Percentiles rank a stretch among this genome's conserved stretches.
Evolutionary conservation across 2,888 invertebrate genomes (phyloP).

Genomic region (Harpalus rufipes): DNA sequence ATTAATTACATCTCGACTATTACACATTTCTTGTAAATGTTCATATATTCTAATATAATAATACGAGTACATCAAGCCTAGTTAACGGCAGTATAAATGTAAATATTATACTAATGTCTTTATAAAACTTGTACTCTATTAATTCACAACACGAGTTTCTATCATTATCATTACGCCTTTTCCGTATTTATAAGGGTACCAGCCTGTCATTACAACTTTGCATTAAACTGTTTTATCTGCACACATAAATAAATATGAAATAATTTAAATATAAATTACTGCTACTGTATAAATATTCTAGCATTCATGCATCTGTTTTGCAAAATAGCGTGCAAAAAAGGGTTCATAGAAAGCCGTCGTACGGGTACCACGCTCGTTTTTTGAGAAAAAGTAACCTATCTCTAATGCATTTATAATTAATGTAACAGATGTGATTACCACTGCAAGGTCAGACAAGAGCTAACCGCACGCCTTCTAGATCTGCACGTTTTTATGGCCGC

Average conservation of each 20-base stretch:
- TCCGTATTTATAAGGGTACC: constrained; percentile 26
- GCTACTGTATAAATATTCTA: background rate
- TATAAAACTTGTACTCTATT: constrained; percentile 27
- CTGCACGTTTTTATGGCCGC: constrained; percentile 20
- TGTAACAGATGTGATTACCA: constrained; percentile 57
- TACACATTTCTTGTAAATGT: background rate
- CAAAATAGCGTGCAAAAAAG: constrained; percentile 29
- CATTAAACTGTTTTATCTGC: constrained; percentile 18
- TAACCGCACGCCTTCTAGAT: constrained; percentile 25
- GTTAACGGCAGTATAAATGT: constrained; percentile 24
- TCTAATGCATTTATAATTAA: constrained; percentile 64
- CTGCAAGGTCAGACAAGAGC: constrained; percentile 53
- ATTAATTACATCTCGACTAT: background rate
- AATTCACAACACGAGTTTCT: constrained; percentile 34
- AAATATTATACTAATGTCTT: constrained; percentile 42
- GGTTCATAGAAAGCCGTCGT: constrained; percentile 43
- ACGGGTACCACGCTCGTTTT: constrained; percentile 17
- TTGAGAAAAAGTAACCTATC: constrained; percentile 54
- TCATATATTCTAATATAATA: background rate
- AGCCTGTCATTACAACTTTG: constrained; percentile 28
- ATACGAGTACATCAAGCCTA: background rate
- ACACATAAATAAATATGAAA: constrained; percentile 30
- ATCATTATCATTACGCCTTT: constrained; percentile 35
- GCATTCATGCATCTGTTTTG: constrained; percentile 17
- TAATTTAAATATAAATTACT: constrained; percentile 12